These are phyloP conservation scores for Camelus dromedarius DNA, from an alignment of 2,113 vertebrate genomes.

Conservation along the genomic window DNA sequence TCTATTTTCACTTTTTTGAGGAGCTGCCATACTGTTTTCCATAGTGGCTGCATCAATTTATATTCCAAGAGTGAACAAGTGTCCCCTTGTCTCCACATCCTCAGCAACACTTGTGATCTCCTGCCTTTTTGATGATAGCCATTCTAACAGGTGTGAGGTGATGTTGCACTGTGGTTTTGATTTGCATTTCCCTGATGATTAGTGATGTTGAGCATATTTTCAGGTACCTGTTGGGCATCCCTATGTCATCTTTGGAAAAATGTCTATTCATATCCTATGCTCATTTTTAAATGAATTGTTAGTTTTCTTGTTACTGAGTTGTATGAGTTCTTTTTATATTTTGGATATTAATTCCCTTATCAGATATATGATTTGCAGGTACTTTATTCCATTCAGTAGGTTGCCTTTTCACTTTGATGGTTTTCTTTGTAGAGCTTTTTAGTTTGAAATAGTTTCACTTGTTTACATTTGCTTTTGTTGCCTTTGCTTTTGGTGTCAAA, in stretches of 20 bases:
- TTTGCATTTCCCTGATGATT: not conserved
- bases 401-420: not conserved
- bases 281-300: not conserved
- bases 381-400: not conserved
- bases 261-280: not conserved
- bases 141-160: not conserved
- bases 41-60: not conserved
- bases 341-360: not conserved
- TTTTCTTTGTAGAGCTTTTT: not conserved
- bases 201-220: not conserved
- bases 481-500: not conserved
- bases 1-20: not conserved
- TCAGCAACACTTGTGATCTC: not conserved
- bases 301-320: not conserved
- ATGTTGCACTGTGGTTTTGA: not conserved
- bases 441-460: not conserved
- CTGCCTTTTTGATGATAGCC: not conserved
- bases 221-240: not conserved
- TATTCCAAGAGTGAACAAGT: not conserved
- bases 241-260: not conserved
- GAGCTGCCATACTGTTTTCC: not conserved
- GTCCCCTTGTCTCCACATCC: not conserved
- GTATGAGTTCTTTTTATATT: not conserved
- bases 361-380: not conserved
- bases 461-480: not conserved